phyloP scores from a whole-genome alignment of 2,113 vertebrate genomes.

The Fulmarus glacialis region DNA sequence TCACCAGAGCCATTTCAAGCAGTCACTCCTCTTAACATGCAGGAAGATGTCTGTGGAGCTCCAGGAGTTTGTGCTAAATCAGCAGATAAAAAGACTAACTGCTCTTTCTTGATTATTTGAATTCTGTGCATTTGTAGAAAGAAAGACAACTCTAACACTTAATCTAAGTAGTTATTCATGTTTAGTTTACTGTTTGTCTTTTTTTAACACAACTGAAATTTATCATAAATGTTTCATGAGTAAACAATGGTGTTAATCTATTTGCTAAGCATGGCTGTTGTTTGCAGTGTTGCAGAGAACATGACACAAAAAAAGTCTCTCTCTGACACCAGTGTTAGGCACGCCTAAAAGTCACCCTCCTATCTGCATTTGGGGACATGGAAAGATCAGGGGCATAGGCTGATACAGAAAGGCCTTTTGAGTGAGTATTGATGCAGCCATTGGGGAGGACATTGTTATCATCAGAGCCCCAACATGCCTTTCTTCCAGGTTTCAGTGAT shows the following conservation, averaged over 20 bases:
- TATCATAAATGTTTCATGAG: conserved; percentile 35
- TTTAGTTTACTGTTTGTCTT: not conserved
- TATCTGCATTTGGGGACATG: not conserved
- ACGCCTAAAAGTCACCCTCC: rapidly evolving
- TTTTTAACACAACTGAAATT: conserved; percentile 9
- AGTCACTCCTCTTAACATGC: not conserved
- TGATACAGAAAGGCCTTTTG: not conserved
- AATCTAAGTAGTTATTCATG: not conserved
- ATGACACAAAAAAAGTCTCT: not conserved
- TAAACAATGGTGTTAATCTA: conserved; percentile 14
- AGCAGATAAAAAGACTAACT: not conserved
- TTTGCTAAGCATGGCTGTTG: not conserved
- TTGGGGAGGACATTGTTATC: not conserved
- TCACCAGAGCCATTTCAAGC: not conserved
- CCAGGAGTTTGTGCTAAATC: not conserved
- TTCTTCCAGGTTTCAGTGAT: not conserved
- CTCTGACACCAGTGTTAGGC: not conserved
- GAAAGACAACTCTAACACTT: not conserved
- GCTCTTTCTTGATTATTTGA: not conserved
- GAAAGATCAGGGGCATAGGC: not conserved
- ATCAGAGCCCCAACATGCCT: not conserved
- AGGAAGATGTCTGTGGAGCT: not conserved
- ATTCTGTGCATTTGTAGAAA: not conserved
- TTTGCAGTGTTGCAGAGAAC: not conserved
- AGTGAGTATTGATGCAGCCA: not conserved